Percentiles rank a stretch among this genome's conserved stretches.
Conservation (phyloP, 2,113 vertebrate genomes). For the Anguilla rostrata region DNA sequence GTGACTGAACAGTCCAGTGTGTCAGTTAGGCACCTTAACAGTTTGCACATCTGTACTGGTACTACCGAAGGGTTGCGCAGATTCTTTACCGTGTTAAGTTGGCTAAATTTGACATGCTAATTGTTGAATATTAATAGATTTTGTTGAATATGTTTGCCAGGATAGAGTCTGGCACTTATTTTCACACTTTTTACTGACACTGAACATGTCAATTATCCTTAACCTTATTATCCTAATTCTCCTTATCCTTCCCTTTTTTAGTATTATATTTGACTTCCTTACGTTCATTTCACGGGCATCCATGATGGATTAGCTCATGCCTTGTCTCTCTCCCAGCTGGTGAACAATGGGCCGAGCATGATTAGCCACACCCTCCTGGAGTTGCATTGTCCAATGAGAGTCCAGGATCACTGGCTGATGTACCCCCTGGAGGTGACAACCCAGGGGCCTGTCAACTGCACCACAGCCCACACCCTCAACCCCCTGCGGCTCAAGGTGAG, state of each 20-base stretch:
- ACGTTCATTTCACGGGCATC: not conserved
- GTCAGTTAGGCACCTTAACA: no score
- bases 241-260: not conserved
- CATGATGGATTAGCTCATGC: no score
- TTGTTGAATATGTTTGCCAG: no score
- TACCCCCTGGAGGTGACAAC: slow-evolving; percentile 75
- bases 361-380: slow-evolving; percentile 78
- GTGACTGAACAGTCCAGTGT: no score
- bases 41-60: no score
- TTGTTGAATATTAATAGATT: no score
- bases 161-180: no score
- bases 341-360: slow-evolving; percentile 82
- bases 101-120: no score
- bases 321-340: slow-evolving; percentile 62
- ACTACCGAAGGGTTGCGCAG: no score
- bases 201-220: no score
- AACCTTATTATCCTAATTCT: not conserved
- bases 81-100: no score
- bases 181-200: no score
- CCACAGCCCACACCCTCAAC: slow-evolving; percentile 70
- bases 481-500: slow-evolving; percentile 72
- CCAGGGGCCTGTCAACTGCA: slow-evolving; percentile 78
- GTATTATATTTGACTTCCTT: not conserved
- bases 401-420: slow-evolving; percentile 68
- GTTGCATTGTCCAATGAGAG: slow-evolving; percentile 74